Conservation (phyloP, 2,113 vertebrate species). For the Neoarius graeffei region DNA sequence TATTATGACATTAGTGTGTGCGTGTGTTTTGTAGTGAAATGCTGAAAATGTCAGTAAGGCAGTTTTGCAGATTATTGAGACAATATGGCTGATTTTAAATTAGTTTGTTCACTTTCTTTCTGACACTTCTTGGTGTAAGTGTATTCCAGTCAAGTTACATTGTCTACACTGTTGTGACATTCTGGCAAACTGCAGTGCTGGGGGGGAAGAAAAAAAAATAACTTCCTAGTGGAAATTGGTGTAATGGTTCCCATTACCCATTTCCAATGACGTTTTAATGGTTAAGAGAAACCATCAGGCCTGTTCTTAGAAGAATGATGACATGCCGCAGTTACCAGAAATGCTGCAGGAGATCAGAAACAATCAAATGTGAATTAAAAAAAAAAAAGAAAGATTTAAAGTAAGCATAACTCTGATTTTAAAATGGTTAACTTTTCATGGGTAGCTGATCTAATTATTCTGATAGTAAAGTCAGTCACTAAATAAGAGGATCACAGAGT, state of each 20-base stretch:
- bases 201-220: background rate
- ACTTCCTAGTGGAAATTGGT: background rate
- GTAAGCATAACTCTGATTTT: background rate
- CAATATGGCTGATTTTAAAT: background rate
- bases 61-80: background rate
- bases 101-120: background rate
- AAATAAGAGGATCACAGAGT: background rate
- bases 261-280: background rate
- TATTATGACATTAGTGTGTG: background rate
- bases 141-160: background rate
- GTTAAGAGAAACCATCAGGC: background rate
- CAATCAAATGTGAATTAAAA: background rate
- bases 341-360: background rate
- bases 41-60: background rate
- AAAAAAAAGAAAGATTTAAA: background rate
- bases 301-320: background rate
- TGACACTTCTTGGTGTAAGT: background rate
- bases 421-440: background rate
- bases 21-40: conserved; percentile 1
- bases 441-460: background rate
- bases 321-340: background rate
- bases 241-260: background rate
- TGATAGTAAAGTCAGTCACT: background rate
- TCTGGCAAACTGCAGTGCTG: background rate
- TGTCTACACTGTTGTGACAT: background rate